Evolutionary conservation across 2,888 invertebrate genomes (phyloP).

Genomic region (Lobophora halterata): DNA sequence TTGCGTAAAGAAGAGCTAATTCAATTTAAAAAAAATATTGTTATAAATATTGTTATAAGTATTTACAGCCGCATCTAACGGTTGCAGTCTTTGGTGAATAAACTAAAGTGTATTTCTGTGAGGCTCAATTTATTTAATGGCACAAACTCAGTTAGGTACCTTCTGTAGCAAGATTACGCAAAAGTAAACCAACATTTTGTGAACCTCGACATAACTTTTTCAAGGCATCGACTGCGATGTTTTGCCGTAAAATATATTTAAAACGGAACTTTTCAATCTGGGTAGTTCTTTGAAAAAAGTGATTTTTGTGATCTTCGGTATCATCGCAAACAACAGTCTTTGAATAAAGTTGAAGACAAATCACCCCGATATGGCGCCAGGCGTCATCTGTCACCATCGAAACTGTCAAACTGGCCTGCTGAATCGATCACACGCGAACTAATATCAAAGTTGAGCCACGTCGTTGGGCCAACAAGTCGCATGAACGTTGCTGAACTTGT

Average conservation of each 20-base stretch:
- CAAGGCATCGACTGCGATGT: too few relatives aligned
- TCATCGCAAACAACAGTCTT: slow-evolving; percentile 45
- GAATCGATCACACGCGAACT: slow-evolving; percentile 77
- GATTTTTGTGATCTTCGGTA: slow-evolving; percentile 22
- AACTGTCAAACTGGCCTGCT: slow-evolving; percentile 74
- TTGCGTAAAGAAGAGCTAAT: slow-evolving; percentile 20
- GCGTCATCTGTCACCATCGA: slow-evolving; percentile 76
- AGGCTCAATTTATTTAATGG: neutral
- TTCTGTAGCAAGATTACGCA: too few relatives aligned
- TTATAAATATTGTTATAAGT: slow-evolving; percentile 12
- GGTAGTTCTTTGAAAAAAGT: slow-evolving; percentile 5
- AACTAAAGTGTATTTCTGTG: neutral
- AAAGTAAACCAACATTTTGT: too few relatives aligned
- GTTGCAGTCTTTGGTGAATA: slow-evolving; percentile 6
- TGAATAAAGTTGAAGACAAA: slow-evolving; percentile 67
- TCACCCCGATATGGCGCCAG: slow-evolving; percentile 68
- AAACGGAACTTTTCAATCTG: neutral
- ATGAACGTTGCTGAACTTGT: slow-evolving; percentile 40
- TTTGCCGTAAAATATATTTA: too few relatives aligned
- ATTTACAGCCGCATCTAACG: slow-evolving; percentile 1
- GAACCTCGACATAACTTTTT: neutral
- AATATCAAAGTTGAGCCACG: slow-evolving; percentile 72
- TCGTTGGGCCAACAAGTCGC: slow-evolving; percentile 59
- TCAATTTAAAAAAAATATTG: slow-evolving; percentile 9
- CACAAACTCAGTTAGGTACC: too few relatives aligned